A percentile compares a stretch with the other conserved stretches of the same genome.
Conservation (phyloP, 2,888 invertebrate species). For the Perithous albicinctus region DNA sequence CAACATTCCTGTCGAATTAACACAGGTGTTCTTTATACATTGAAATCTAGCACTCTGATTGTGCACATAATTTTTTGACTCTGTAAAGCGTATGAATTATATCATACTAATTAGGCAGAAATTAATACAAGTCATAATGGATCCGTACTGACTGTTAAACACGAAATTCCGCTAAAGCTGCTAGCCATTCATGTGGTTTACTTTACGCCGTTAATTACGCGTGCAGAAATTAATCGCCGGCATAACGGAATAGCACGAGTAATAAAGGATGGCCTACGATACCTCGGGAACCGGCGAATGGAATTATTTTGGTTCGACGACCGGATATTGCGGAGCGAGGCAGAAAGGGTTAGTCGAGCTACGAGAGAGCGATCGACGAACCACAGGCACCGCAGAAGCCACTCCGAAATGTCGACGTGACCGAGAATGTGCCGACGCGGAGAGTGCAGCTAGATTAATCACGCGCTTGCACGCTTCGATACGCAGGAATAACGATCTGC, state of each 20-base stretch:
- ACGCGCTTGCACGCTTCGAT: slow-evolving; percentile 54
- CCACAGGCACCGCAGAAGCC: slow-evolving; percentile 10
- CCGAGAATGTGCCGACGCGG: slow-evolving; percentile 24
- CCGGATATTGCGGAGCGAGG: background rate
- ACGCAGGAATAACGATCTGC: slow-evolving; percentile 62
- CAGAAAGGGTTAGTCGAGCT: background rate
- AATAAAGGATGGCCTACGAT: slow-evolving; percentile 2
- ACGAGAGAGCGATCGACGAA: slow-evolving; percentile 10
- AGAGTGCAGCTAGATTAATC: slow-evolving; percentile 46
- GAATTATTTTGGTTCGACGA: slow-evolving; percentile 13
- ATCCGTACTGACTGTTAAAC: too few relatives aligned
- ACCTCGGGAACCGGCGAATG: background rate
- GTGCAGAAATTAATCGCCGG: slow-evolving; percentile 5
- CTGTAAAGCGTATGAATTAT: too few relatives aligned
- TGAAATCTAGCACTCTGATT: too few relatives aligned
- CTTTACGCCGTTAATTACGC: background rate
- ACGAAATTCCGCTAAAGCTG: too few relatives aligned
- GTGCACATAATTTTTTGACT: too few relatives aligned
- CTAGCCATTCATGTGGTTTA: background rate
- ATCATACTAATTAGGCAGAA: too few relatives aligned
- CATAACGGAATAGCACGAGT: background rate
- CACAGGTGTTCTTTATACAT: too few relatives aligned
- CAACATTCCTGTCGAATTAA: too few relatives aligned
- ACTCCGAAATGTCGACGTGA: slow-evolving; percentile 40
- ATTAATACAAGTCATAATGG: too few relatives aligned